Conservation (phyloP, 2,888 invertebrate species). For the Pristionchus maxplancki region DNA sequence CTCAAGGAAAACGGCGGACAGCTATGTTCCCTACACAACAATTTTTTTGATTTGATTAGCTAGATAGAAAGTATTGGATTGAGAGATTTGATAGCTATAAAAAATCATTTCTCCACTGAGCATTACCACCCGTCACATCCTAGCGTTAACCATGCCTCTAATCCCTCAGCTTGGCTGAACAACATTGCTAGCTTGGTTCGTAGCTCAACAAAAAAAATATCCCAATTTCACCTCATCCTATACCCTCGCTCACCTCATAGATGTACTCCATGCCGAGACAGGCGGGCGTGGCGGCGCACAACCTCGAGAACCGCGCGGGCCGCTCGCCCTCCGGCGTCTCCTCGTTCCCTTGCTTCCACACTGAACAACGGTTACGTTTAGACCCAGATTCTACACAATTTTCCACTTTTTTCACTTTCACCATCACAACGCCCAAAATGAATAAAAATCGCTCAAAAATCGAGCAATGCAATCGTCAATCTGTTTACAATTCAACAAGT, state of each 20-base stretch:
- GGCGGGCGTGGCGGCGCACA: constrained; percentile 54
- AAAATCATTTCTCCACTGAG: too few relatives aligned
- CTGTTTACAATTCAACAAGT: background rate
- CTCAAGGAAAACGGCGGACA: too few relatives aligned
- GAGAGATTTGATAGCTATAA: too few relatives aligned
- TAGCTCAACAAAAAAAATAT: too few relatives aligned
- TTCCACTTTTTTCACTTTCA: background rate
- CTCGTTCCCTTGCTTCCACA: constrained; percentile 51
- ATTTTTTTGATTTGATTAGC: too few relatives aligned
- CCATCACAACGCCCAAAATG: background rate
- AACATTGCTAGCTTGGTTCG: too few relatives aligned
- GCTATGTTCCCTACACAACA: too few relatives aligned
- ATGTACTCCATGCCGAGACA: constrained; percentile 37
- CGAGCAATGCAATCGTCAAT: background rate
- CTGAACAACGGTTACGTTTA: background rate
- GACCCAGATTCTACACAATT: background rate
- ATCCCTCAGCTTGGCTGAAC: too few relatives aligned
- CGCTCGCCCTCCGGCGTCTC: constrained; percentile 40
- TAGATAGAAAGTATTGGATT: too few relatives aligned
- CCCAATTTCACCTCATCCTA: background rate
- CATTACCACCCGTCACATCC: too few relatives aligned
- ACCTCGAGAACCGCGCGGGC: constrained; percentile 52
- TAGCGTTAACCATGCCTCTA: too few relatives aligned
- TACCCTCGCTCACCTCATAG: constrained; percentile 44
- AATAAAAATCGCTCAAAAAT: background rate